Conservation (phyloP, 2,797 vertebrate genomes). For the Philypnodon macrostomus region DNA sequence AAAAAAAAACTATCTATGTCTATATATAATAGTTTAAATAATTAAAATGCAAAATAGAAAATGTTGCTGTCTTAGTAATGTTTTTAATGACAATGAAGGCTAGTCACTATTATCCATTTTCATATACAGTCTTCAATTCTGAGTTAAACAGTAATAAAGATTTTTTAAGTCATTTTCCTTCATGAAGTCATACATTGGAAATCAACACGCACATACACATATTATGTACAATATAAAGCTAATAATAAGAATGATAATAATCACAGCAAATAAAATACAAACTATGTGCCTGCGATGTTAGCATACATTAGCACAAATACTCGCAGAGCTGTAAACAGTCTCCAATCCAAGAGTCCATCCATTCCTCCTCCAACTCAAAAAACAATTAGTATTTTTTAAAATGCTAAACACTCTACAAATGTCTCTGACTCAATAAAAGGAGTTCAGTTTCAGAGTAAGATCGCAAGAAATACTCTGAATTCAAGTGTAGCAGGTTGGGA, state of each 20-base stretch:
- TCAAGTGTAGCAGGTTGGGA: constrained; percentile 74
- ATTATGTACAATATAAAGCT: constrained; percentile 60
- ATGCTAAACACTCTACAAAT: constrained; percentile 39
- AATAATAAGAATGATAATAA: too few species aligned
- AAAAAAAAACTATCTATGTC: too few species aligned
- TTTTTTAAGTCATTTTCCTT: constrained; percentile 15
- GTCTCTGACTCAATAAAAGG: constrained; percentile 33
- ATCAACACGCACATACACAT: constrained; percentile 14
- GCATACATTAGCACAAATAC: constrained; percentile 30
- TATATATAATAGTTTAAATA: too few species aligned
- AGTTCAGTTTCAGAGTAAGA: constrained; percentile 53
- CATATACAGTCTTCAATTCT: constrained; percentile 3
- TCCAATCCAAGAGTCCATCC: constrained; percentile 31
- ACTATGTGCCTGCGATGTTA: constrained; percentile 35
- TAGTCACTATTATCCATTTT: background rate
- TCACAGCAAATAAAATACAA: constrained; percentile 57
- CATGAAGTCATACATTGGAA: constrained; percentile 19
- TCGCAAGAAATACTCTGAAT: constrained; percentile 43
- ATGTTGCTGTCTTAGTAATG: background rate
- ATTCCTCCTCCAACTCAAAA: constrained; percentile 27
- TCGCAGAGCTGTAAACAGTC: constrained; percentile 51
- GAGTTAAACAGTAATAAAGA: constrained; percentile 33
- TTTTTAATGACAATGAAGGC: background rate
- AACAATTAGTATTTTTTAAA: constrained; percentile 26
- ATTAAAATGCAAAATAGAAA: too few species aligned